Evolutionary conservation across 2,797 vertebrate species (phyloP).

Genomic region (Catamblyrhynchus diadema): DNA sequence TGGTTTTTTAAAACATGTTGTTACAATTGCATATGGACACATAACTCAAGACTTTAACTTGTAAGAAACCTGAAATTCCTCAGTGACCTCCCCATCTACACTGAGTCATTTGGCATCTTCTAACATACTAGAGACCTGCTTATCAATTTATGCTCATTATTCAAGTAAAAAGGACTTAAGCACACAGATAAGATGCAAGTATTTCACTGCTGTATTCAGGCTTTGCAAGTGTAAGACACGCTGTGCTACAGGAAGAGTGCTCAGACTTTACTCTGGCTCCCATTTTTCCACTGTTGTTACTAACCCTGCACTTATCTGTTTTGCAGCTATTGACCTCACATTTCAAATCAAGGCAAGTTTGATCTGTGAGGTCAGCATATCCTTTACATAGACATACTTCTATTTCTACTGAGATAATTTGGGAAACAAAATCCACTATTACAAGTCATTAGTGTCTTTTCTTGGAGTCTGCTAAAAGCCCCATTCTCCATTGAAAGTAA

Average conservation of each 20-base stretch:
- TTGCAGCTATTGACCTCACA: neutral
- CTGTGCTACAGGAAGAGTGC: neutral
- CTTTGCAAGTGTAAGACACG: neutral
- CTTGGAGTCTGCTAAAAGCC: neutral
- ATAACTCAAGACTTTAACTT: neutral
- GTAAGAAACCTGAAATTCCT: neutral
- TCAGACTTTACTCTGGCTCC: neutral
- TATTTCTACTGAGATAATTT: neutral
- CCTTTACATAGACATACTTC: neutral
- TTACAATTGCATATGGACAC: neutral
- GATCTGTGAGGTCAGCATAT: neutral
- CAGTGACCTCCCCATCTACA: neutral
- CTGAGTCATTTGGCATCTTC: neutral
- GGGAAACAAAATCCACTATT: neutral
- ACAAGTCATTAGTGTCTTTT: slow-evolving; percentile 7
- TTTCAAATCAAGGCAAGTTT: neutral
- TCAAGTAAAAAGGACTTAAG: neutral
- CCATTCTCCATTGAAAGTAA: slow-evolving; percentile 4
- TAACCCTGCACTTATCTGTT: neutral
- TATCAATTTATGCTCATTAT: neutral
- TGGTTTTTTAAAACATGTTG: neutral
- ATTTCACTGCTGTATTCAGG: neutral
- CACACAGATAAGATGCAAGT: neutral
- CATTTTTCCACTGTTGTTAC: neutral
- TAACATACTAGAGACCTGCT: neutral